Evolutionary conservation across 2,113 vertebrate genomes (phyloP).

Genomic region (Tachysurus fulvidraco): DNA sequence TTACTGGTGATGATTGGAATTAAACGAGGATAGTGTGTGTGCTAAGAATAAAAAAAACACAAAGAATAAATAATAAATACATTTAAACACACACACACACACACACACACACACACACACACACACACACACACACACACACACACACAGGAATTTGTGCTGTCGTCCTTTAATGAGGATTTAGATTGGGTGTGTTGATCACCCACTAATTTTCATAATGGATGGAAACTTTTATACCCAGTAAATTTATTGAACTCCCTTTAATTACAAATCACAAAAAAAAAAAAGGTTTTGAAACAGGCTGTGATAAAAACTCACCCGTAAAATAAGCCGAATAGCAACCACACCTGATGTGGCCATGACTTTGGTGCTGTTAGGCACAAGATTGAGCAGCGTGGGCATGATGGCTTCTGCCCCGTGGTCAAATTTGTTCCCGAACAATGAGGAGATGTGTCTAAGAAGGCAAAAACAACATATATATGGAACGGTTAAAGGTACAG

Average conservation of each 20-base stretch:
- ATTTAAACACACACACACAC: too few relatives aligned
- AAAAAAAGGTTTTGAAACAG: not conserved
- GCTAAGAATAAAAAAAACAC: conserved; percentile 70
- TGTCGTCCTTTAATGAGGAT: not conserved
- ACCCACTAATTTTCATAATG: not conserved
- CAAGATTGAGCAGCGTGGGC: conserved; percentile 97
- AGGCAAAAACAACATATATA: not conserved
- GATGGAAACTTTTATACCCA: not conserved
- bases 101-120: too few relatives aligned
- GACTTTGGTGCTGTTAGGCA: conserved; percentile 98
- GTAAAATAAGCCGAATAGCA: conserved; percentile 91
- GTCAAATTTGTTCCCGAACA: conserved; percentile 96
- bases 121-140: too few relatives aligned
- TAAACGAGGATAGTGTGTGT: conserved; percentile 93
- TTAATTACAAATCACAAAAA: not conserved
- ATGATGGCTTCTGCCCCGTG: conserved; percentile 95
- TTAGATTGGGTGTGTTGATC: not conserved
- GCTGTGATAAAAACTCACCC: conserved; percentile 75
- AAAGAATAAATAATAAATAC: too few relatives aligned
- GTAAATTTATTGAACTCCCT: not conserved
- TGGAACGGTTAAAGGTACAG: not conserved
- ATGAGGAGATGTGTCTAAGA: conserved; percentile 84
- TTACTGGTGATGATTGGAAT: conserved; percentile 99
- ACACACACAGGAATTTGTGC: too few relatives aligned
- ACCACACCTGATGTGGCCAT: conserved; percentile 97